Evolutionary conservation across 1,140 invertebrate species (phyloP), one percentile per base, ranked within the genome.

Genomic region (Halotydeus destructor): DNA sequence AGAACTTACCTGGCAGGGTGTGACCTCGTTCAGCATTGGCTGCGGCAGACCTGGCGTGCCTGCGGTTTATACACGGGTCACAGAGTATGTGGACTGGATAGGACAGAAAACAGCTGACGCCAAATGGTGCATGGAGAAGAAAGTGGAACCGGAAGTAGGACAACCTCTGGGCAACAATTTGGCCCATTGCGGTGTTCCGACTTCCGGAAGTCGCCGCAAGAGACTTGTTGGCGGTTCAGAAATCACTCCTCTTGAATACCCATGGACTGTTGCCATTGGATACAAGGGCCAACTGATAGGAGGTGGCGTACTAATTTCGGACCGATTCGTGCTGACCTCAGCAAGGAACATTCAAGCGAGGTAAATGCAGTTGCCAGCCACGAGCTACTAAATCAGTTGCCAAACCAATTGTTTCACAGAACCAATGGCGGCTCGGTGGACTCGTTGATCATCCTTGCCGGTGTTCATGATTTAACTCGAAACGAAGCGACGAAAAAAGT

Each of bases 101-200:
- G 37, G 25, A 38, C n/a, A 38, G 6, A 38, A 38, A 5, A 38
- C 23, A 6, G 12, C 5, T 6, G 37, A 38, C 23, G 18, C 6
- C 19, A 5, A 5, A 25, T 19, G n/a, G 21, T 38, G 37, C 22
- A 6, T 22, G 5, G 5, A n/a, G n/a, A n/a, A n/a, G n/a, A n/a
- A n/a, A n/a, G n/a, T n/a, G n/a, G n/a, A n/a, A n/a, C n/a, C n/a
- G n/a, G n/a, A n/a, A n/a, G n/a, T n/a, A n/a, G n/a, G n/a, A n/a
- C n/a, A 22, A 2, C 34, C 41, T 18, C 25, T 34, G 16, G 22
- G 37, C 25, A 25, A 22, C 4, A 35, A 35, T 12, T 36, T 35
- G 6, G 32, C 26, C 24, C 14, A 36, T 23, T 43, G 41, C 28
- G 41, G 41, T 35, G 37, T 43, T 12, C 35, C 30, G 11, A 43